A percentile compares a stretch with the other conserved stretches of the same genome.
Evolutionary conservation across 2,113 vertebrate genomes (phyloP).

Genomic region (Lycaon pictus): DNA sequence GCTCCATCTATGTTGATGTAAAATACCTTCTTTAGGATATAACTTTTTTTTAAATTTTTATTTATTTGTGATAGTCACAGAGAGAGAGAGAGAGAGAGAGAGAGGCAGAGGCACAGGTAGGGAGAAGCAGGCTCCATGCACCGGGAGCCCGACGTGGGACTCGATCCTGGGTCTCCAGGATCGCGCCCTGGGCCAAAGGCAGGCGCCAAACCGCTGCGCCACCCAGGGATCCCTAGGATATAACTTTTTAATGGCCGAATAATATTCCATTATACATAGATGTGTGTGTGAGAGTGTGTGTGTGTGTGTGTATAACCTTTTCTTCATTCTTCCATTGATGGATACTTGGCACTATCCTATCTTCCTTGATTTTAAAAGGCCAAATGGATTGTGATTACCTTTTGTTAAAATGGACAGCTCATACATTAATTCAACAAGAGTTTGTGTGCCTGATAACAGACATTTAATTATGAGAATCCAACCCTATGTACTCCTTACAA

Average conservation of each 20-base stretch:
- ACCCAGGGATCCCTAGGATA: background rate
- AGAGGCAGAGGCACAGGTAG: too few species aligned
- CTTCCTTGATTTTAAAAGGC: background rate
- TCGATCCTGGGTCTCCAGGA: too few species aligned
- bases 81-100: too few species aligned
- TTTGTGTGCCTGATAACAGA: background rate
- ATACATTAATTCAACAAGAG: background rate
- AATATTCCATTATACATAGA: background rate
- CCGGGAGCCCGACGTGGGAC: too few species aligned
- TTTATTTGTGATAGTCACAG: too few species aligned
- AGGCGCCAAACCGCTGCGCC: too few species aligned
- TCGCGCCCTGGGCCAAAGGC: too few species aligned
- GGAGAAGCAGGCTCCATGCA: too few species aligned
- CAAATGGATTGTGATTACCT: background rate
- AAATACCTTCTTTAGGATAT: background rate
- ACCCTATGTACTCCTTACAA: background rate
- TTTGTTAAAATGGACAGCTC: background rate
- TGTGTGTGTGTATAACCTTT: background rate
- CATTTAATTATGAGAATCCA: background rate
- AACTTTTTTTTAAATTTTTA: background rate
- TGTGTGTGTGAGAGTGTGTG: too few species aligned
- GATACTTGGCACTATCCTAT: background rate
- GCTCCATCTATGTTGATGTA: too few species aligned
- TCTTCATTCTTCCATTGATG: background rate
- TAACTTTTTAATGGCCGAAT: background rate